Evolutionary conservation across 2,113 vertebrate genomes (phyloP).

Genomic region (Zapus hudsonius): DNA sequence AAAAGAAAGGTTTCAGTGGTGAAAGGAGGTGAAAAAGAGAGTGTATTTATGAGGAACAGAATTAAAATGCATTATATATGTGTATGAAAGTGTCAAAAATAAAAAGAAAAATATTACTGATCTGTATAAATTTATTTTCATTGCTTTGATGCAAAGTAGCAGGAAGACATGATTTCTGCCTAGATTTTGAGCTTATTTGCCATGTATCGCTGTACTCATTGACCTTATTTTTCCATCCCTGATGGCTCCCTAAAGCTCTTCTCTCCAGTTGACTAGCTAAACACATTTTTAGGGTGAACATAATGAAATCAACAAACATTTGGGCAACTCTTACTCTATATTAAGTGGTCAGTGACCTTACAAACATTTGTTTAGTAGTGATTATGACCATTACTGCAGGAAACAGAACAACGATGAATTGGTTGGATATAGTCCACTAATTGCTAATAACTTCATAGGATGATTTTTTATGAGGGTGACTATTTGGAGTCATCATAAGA

Average conservation of each 20-base stretch:
- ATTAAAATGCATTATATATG: too few species aligned
- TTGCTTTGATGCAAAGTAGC: neutral
- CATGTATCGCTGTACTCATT: neutral
- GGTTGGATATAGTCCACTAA: neutral
- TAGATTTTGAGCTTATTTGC: neutral
- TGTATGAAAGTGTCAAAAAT: too few species aligned
- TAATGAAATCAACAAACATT: constrained; percentile 15
- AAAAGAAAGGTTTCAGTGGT: too few species aligned
- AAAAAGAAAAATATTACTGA: neutral
- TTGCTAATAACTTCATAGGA: neutral
- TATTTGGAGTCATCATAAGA: neutral
- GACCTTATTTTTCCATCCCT: neutral
- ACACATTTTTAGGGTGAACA: neutral
- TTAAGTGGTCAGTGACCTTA: constrained; percentile 7
- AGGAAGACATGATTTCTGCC: neutral
- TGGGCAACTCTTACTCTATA: constrained; percentile 18
- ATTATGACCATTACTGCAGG: neutral
- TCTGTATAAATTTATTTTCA: neutral
- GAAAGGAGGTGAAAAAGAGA: too few species aligned
- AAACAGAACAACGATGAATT: constrained; percentile 9
- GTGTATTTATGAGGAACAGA: too few species aligned
- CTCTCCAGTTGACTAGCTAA: neutral
- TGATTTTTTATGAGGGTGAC: neutral
- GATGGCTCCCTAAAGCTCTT: neutral
- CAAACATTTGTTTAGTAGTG: constrained; percentile 31